Evolutionary conservation across 2,797 vertebrate genomes (phyloP).

Genomic region (Champsocephalus esox): DNA sequence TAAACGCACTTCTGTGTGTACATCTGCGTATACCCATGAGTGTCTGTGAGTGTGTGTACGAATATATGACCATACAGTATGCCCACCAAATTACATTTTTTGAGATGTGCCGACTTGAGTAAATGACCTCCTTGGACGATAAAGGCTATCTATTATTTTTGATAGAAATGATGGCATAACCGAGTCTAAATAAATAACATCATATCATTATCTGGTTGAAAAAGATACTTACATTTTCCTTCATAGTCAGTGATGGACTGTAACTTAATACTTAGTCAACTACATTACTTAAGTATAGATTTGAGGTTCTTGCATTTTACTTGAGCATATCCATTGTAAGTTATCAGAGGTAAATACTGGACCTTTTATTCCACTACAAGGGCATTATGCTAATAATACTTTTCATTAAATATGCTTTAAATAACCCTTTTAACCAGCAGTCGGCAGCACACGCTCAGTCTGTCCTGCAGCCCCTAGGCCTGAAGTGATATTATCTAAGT

Average conservation of each 20-base stretch:
- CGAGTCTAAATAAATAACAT: too few relatives aligned
- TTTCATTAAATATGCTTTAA: too few relatives aligned
- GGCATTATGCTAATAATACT: background rate
- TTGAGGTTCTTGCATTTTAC: background rate
- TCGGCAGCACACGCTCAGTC: slow-evolving; percentile 44
- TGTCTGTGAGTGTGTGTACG: background rate
- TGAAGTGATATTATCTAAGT: slow-evolving; percentile 13
- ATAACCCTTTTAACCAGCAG: slow-evolving; percentile 41
- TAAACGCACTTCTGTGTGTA: background rate
- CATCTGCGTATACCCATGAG: background rate
- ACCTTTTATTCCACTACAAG: background rate
- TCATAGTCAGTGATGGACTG: too few relatives aligned
- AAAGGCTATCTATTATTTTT: background rate
- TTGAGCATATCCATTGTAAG: background rate
- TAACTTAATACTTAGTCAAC: too few relatives aligned
- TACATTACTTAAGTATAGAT: too few relatives aligned
- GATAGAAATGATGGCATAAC: background rate
- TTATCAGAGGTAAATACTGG: background rate
- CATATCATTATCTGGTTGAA: too few relatives aligned
- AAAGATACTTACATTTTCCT: too few relatives aligned
- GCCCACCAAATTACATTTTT: background rate
- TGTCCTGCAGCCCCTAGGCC: slow-evolving; percentile 22
- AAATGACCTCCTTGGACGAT: background rate
- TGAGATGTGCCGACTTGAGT: background rate
- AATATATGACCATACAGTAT: background rate